Evolutionary conservation across 1,140 invertebrate species (phyloP), one percentile per base, ranked within the genome.

Genomic region (Drosophila neocordata): DNA sequence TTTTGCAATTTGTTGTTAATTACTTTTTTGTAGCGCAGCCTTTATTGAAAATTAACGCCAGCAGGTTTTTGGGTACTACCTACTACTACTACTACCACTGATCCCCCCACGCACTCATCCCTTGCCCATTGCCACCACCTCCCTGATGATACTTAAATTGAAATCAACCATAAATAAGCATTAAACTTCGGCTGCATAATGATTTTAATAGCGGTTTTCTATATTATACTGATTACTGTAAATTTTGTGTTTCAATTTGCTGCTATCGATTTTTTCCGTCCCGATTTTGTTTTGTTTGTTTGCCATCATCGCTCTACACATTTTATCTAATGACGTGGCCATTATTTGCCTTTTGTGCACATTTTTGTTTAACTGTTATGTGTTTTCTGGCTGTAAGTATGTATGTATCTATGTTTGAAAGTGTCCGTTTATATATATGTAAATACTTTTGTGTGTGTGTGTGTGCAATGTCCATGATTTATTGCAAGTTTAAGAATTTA

Each of bases 31-130:
- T 64, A 65, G 59, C 57, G 64, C 38, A 72, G 53, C 65, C 73
- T 84, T 83, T 84, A 84, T 83, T 84, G 76, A 69, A 84, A 83
- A 83, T 83, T 79, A 84, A 83, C 69, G 77, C 77, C 77, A 77
- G 59, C 68, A 67, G 64, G 68, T 84, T 84, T 59, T 59, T 18
- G 31, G 31, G 15, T 15, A 6, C 31, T 57, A 9, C n/a, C n/a
- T n/a, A n/a, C n/a, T n/a, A n/a, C n/a, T n/a, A n/a, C n/a, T n/a
- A n/a, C n/a, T n/a, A n/a, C n/a, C n/a, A n/a, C 18, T 22, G 44
- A 8, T 48, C 15, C 41, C 15, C n/a, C n/a, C n/a, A n/a, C n/a
- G 8, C 11, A 5, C 18, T 48, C 8, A 48, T 20, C 18, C 41
- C 41, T 20, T 15, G 5, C 1, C 41, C 8, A 12, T 2, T 0